Evolutionary conservation across 2,888 invertebrate genomes (phyloP), one percentile per base, ranked within the genome.

Genomic region (Acanthosepion esculentum): DNA sequence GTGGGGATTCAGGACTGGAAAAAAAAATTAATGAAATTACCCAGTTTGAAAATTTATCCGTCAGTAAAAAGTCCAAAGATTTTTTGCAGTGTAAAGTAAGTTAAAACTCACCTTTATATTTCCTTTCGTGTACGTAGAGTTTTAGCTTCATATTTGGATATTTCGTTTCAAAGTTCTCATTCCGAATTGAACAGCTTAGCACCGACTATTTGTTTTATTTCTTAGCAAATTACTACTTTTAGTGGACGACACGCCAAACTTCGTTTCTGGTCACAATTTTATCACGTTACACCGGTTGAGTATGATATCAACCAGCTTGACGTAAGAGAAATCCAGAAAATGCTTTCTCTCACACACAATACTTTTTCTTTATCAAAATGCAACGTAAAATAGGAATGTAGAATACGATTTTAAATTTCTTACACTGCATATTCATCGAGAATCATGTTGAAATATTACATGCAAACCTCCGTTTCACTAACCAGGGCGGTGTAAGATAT

Each of bases 121-220:
- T 93, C 50, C 93, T 93, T 93, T 93, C 93, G 93, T 93, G 93
- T 93, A 93, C 93, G 53, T 29, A 93, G n/a, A 93, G 93, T 93
- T 53, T 93, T 53, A 93, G 18, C 93, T 53, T 48, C 93, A 93
- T 93, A 78, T 15, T 33, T 78, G n/a, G 33, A 78, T n/a, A n/a
- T 33, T n/a, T 78, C 29, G n/a, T 78, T 78, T 78, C 78, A 29
- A 78, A 78, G 29, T 78, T 78, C n/a, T n/a, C 78, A 78, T 78
- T 78, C 78, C 78, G 78, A 78, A 33, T 78, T 78, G n/a, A 78
- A 78, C 78, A 33, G 33, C 78, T 78, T 78, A 78, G 78, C 78
- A 78, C 78, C 78, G 12, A 78, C n/a, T 78, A 33, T 78, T n/a
- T 15, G 78, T 78, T 78, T 78, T 78, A 78, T n/a, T 78, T 78